Evolutionary conservation across 1,140 invertebrate species (phyloP), one percentile per base, ranked within the genome.

Genomic region (Triops longicaudatus): DNA sequence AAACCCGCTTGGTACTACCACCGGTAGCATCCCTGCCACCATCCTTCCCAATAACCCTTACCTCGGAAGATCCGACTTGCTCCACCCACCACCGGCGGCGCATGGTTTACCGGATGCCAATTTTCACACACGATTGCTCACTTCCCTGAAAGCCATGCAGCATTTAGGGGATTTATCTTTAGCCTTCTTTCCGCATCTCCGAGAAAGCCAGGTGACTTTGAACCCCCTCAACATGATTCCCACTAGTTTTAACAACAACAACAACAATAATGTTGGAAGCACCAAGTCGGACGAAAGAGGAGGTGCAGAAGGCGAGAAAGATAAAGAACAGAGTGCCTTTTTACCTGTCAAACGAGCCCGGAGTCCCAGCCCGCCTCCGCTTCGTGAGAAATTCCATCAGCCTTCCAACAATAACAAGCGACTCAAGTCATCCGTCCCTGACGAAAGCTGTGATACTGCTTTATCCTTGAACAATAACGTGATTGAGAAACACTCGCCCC

Each of bases 61-160:
- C 50, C 50, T 22, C 22, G 50, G 50, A 63, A 63, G 50, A 22
- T 63, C 50, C 7, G 50, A 63, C 50, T 63, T 63, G 14, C 22
- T 22, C 17, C 50, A 63, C 22, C 50, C 50, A 37, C 31, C 31
- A 7, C 31, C 31, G 31, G 2, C 31, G 31, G 2, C 31, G 31
- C 31, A 37, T 7, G 31, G 31, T 22, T 63, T 63, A 2, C 50
- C 50, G 50, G 50, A 63, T 63, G 50, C 50, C 50, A 63, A 63
- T 63, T 63, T 63, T 63, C 50, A 63, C 50, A 63, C 50, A 22
- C 50, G 50, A 63, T 63, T 63, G 50, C 50, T 63, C 14, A 63
- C 50, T 63, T 63, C 50, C 22, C 22, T 63, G 50, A 63, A 63
- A 63, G 50, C 50, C 50, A 63, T 63, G 50, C 50, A 63, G 50